phyloP scores from a whole-genome alignment of 2,113 vertebrate species.

The Chitala chitala region DNA sequence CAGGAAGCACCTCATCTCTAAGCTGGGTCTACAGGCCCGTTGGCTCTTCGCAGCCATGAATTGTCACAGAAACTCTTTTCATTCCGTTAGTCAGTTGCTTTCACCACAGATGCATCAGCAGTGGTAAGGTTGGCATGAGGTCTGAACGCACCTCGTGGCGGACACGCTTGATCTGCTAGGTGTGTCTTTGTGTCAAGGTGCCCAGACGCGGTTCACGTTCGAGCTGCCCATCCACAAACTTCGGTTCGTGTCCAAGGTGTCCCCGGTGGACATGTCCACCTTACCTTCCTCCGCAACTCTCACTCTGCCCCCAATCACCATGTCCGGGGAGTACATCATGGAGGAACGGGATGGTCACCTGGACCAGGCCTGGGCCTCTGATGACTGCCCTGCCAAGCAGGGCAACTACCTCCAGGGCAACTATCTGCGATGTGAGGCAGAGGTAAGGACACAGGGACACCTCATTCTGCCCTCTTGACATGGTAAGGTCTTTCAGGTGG shows the following conservation, averaged over 20 bases:
- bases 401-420: conserved; percentile 90
- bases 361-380: conserved; percentile 82
- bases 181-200: conserved; percentile 61
- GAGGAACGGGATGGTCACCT: conserved; percentile 91
- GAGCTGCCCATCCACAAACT: conserved; percentile 90
- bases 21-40: too few relatives aligned
- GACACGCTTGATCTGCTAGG: not conserved
- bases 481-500: not conserved
- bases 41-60: too few relatives aligned
- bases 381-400: conserved; percentile 83
- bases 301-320: conserved; percentile 89
- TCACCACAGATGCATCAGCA: too few relatives aligned
- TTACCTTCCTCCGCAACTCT: conserved; percentile 93
- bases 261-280: conserved; percentile 88
- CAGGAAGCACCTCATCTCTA: too few relatives aligned
- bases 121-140: too few relatives aligned
- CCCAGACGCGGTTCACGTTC: conserved; percentile 95
- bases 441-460: conserved; percentile 58
- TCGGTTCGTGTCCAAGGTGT: conserved; percentile 94
- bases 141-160: too few relatives aligned
- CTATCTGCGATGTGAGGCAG: conserved; percentile 92
- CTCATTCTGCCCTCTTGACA: not conserved
- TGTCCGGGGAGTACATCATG: conserved; percentile 98
- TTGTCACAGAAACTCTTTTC: too few relatives aligned
- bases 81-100: too few relatives aligned